Evolutionary conservation across 1,140 invertebrate species (phyloP), one percentile per base, ranked within the genome.

Genomic region (Drosophila ironensis): DNA sequence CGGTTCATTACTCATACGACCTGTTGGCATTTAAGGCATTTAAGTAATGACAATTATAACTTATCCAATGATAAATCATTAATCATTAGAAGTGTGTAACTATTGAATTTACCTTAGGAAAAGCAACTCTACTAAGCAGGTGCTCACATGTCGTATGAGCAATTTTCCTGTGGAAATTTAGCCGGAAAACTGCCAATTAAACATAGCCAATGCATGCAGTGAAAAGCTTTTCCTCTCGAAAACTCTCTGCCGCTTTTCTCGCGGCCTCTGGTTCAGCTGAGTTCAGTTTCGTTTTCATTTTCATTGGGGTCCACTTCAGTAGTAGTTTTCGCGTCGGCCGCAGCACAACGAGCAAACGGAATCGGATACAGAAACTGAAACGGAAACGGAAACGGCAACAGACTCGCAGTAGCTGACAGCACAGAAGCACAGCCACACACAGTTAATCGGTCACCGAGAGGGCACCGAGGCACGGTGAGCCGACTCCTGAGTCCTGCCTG

Each of bases 321-420:
- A 75, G 72, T 87, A 86, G 80, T 87, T 87, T 72, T 81, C 80
- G 75, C 80, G 75, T 80, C 81, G 81, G 81, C 72, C 67, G 74
- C 75, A 86, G 57, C 81, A 80, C 71, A 86, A 80, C 80, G 71
- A 81, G 33, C 57, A 63, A 30, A 8, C 46, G 38, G 44, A 78
- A 37, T 35, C 51, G 35, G 12, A 42, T 53, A 38, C 33, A 11
- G 37, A 42, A 53, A 47, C 37, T 33, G 50, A 63, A 40, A 19
- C 25, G 50, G 37, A 24, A 40, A 20, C 50, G 19, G 22, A 47
- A 22, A 30, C 12, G 2, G 9, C 11, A 24, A 50, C 35, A 51
- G 20, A 35, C 11, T 33, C 30, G 4, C 57, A 60, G 40, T 35
- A 38, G 57, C 33, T 57, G 6, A 25, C 4, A 27, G 41, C 8